Evolutionary conservation across 2,113 vertebrate species (phyloP).

Genomic region (Artemisiospiza belli): DNA sequence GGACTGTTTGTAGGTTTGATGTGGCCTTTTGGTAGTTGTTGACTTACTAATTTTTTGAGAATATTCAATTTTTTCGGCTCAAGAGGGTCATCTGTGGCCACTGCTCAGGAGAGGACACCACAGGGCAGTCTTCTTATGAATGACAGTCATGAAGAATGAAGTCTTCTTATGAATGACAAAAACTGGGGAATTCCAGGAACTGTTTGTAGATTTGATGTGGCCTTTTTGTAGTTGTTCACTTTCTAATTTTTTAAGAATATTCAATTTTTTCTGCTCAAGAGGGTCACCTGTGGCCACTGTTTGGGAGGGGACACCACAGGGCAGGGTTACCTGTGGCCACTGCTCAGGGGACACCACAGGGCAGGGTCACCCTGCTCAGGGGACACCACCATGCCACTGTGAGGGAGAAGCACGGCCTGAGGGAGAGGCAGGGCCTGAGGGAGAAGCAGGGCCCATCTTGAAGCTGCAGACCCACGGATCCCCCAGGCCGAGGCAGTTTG

Average conservation of each 20-base stretch:
- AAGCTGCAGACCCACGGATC: not conserved
- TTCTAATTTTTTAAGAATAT: not conserved
- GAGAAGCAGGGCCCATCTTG: not conserved
- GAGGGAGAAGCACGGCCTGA: not conserved
- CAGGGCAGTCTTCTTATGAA: too few relatives aligned
- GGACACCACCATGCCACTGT: not conserved
- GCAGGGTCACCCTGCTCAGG: not conserved
- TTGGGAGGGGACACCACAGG: too few relatives aligned
- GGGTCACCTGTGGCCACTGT: fast-evolving
- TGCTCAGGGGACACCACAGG: too few relatives aligned
- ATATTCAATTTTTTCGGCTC: not conserved
- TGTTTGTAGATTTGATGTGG: not conserved
- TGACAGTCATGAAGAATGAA: not conserved
- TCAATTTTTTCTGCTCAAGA: not conserved
- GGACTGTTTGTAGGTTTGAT: not conserved
- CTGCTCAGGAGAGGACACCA: not conserved
- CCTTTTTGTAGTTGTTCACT: not conserved
- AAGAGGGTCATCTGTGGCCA: not conserved
- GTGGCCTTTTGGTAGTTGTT: not conserved
- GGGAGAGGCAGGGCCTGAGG: not conserved
- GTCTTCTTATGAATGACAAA: not conserved
- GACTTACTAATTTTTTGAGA: not conserved
- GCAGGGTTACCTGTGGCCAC: not conserved
- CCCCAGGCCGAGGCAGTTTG: fast-evolving
- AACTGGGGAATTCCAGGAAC: not conserved